phyloP scores from a whole-genome alignment of 2,888 invertebrate species.

The Fragum fragum region DNA sequence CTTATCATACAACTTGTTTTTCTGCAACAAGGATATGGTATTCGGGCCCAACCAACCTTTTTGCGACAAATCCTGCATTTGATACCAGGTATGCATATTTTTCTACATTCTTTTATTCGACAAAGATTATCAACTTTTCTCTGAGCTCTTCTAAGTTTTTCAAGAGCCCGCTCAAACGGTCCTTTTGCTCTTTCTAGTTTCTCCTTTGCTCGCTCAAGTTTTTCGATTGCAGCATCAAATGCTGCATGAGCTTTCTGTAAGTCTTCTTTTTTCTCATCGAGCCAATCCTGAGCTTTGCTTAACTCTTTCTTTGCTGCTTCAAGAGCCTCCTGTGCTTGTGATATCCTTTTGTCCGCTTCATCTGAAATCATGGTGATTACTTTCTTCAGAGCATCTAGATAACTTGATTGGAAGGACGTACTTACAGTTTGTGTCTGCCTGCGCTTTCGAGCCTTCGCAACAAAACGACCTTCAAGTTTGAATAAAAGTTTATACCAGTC shows the following conservation, averaged over 20 bases:
- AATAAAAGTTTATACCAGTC: slow-evolving; percentile 51
- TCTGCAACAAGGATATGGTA: slow-evolving; percentile 56
- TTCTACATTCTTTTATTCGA: slow-evolving; percentile 49
- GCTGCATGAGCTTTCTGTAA: slow-evolving; percentile 41
- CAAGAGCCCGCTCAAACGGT: slow-evolving; percentile 56
- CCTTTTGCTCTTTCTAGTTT: slow-evolving; percentile 62
- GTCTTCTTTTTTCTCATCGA: slow-evolving; percentile 50
- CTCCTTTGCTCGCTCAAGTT: slow-evolving; percentile 55
- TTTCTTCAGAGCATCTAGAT: slow-evolving; percentile 52
- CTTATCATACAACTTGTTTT: slow-evolving; percentile 56
- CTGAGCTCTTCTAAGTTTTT: slow-evolving; percentile 51
- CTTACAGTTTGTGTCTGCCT: slow-evolving; percentile 36
- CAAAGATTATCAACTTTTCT: slow-evolving; percentile 65
- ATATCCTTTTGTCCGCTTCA: slow-evolving; percentile 49
- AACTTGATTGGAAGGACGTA: slow-evolving; percentile 56
- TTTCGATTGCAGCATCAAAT: slow-evolving; percentile 59
- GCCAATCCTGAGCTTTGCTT: slow-evolving; percentile 52
- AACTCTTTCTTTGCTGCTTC: slow-evolving; percentile 43
- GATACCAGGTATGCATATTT: slow-evolving; percentile 60
- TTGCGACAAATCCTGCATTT: slow-evolving; percentile 44
- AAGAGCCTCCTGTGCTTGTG: slow-evolving; percentile 46
- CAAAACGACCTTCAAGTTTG: slow-evolving; percentile 49
- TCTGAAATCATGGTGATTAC: slow-evolving; percentile 40
- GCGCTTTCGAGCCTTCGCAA: slow-evolving; percentile 41
- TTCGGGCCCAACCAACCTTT: slow-evolving; percentile 18